phyloP scores from a whole-genome alignment of 2,888 invertebrate species.

The Beris chalybata region DNA sequence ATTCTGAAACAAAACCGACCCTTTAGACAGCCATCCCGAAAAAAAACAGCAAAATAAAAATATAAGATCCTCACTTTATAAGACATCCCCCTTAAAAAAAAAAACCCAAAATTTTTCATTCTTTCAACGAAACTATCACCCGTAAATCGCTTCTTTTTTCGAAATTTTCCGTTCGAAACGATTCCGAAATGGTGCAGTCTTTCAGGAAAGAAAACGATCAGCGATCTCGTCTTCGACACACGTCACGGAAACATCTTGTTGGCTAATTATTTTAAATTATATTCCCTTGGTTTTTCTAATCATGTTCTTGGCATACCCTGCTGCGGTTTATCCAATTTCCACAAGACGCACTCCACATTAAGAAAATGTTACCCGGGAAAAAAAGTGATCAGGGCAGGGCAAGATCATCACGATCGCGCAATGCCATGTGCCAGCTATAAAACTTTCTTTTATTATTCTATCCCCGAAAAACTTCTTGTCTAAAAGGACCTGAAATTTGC shows the following conservation, averaged over 20 bases:
- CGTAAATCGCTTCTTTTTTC: conserved; percentile 5
- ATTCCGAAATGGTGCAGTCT: background rate
- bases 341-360: background rate
- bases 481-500: conserved; percentile 20
- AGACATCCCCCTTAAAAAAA: background rate
- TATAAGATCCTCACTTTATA: conserved; percentile 13
- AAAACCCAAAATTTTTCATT: background rate
- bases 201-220: background rate
- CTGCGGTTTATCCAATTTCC: conserved; percentile 11
- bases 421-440: conserved; percentile 28
- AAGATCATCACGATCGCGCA: conserved; percentile 12
- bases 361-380: conserved; percentile 17
- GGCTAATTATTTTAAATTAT: conserved; percentile 40
- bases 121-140: background rate
- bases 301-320: conserved; percentile 1
- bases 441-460: conserved; percentile 10
- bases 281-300: background rate
- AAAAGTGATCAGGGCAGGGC: conserved; percentile 19
- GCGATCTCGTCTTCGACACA: conserved; percentile 27
- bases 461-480: conserved; percentile 7
- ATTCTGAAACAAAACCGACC: conserved; percentile 13
- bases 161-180: conserved; percentile 6
- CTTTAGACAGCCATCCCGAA: conserved; percentile 5
- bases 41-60: conserved; percentile 23
- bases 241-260: conserved; percentile 36